Evolutionary conservation across 2,888 invertebrate genomes (phyloP).

Genomic region (Molorchus minor): DNA sequence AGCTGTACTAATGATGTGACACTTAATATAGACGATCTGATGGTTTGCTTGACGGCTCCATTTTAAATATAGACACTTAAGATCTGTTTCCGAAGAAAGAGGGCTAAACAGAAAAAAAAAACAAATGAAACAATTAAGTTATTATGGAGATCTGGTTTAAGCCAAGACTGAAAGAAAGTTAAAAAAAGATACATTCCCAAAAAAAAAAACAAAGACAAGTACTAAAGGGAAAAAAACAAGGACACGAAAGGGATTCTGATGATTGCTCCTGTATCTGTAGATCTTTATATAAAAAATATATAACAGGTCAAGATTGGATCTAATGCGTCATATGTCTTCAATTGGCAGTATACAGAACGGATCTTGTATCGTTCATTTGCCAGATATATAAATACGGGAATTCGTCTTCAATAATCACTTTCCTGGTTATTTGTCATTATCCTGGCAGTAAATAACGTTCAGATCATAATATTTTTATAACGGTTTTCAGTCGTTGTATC

Average conservation of each 20-base stretch:
- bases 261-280: not conserved
- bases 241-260: not conserved
- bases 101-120: not conserved
- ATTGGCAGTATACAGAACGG: not conserved
- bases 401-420: too few species aligned
- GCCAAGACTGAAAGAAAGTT: not conserved
- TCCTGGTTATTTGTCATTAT: too few species aligned
- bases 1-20: not conserved
- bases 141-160: not conserved
- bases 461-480: not conserved
- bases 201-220: not conserved
- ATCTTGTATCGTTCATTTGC: not conserved
- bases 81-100: not conserved
- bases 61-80: not conserved
- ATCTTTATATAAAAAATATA: not conserved
- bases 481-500: not conserved
- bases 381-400: too few species aligned
- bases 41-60: not conserved
- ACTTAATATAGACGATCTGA: not conserved
- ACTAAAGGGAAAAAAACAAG: not conserved
- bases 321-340: not conserved
- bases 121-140: not conserved
- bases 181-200: not conserved
- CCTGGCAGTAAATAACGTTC: too few species aligned
- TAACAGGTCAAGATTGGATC: not conserved